phyloP scores from a whole-genome alignment of 2,113 vertebrate genomes.

The Tyto alba region DNA sequence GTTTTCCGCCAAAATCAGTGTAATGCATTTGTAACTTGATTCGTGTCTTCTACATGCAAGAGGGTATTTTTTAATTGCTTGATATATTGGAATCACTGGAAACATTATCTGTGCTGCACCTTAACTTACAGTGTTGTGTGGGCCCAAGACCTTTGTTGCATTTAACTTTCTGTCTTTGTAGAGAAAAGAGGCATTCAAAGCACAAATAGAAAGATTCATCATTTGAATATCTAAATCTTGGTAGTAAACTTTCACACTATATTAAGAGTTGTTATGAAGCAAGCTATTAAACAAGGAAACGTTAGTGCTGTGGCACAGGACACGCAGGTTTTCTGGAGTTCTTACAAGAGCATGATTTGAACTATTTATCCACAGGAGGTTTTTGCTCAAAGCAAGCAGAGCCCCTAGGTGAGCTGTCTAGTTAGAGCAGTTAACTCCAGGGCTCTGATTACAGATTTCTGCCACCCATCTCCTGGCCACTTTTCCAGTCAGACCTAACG shows the following conservation, averaged over 20 bases:
- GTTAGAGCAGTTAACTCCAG: not conserved
- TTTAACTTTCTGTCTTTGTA: not conserved
- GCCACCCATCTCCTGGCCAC: not conserved
- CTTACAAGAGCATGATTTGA: not conserved
- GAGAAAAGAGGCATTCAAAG: not conserved
- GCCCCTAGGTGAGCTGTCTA: not conserved
- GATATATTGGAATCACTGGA: not conserved
- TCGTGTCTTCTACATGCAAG: not conserved
- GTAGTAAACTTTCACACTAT: not conserved
- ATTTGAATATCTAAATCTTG: not conserved
- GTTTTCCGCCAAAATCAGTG: not conserved
- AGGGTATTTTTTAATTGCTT: not conserved
- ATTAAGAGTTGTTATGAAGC: not conserved
- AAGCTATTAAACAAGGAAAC: not conserved
- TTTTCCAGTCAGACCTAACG: not conserved
- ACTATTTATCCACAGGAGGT: not conserved
- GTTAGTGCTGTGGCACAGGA: not conserved
- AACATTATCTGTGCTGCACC: not conserved
- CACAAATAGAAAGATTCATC: not conserved
- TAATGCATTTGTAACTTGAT: not conserved
- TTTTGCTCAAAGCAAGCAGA: not conserved
- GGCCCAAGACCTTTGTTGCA: not conserved
- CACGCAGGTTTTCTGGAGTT: not conserved
- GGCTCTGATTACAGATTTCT: not conserved
- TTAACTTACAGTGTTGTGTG: not conserved